A percentile compares a stretch with the other conserved stretches of the same genome.
Evolutionary conservation across 2,113 vertebrate genomes (phyloP).

Genomic region (Diphyllodes magnificus): DNA sequence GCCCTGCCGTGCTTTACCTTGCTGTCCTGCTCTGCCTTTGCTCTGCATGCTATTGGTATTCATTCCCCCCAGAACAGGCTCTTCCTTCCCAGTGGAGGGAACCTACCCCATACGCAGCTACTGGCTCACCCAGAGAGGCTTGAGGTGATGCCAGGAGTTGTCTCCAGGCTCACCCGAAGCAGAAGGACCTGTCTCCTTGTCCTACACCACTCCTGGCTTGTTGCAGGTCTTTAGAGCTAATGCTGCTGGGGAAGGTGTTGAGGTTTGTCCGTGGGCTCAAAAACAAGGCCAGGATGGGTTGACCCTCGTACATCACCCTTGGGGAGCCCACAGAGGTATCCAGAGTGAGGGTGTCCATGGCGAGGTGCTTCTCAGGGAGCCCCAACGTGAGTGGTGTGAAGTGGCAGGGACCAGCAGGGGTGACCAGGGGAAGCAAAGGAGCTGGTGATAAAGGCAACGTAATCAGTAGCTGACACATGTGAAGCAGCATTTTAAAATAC

Average conservation of each 20-base stretch:
- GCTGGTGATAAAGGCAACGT: background rate
- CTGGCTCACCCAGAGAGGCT: background rate
- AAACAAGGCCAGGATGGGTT: background rate
- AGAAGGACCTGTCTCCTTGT: background rate
- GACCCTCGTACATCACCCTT: background rate
- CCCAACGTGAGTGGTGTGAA: accelerated
- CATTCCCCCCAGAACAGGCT: background rate
- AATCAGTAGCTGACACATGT: background rate
- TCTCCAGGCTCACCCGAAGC: background rate
- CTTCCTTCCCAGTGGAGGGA: background rate
- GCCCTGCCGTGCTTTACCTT: background rate
- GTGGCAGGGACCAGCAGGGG: background rate
- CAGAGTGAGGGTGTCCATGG: background rate
- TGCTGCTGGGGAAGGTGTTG: background rate
- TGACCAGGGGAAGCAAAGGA: background rate
- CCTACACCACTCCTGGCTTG: background rate
- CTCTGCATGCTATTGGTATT: background rate
- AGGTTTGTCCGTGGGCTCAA: background rate
- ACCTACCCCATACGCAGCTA: accelerated
- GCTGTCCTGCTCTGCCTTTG: background rate
- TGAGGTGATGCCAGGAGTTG: background rate
- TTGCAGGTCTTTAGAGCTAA: background rate
- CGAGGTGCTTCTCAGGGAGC: accelerated
- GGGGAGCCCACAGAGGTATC: background rate
- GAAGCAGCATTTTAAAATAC: background rate